Evolutionary conservation across 2,113 vertebrate species (phyloP), one percentile per base, ranked within the genome.

Genomic region (Petroica traversi): DNA sequence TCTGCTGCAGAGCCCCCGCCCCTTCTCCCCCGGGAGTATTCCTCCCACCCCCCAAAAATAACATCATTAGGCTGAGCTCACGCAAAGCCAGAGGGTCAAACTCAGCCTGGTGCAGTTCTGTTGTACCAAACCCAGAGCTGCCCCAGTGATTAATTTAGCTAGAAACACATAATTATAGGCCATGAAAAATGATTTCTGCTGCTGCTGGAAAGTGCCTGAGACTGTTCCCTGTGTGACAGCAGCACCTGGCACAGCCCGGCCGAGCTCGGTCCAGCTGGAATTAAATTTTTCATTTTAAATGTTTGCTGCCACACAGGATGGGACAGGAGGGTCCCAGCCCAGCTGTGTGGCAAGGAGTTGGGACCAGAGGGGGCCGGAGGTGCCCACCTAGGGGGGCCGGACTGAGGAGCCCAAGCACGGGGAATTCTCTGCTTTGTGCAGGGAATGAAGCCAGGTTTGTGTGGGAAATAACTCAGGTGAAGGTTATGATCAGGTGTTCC

Each of bases 341-440:
- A 11, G 66, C 13, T 3, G 7, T 1, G 11, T 29, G 46, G 12
- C 36, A 46, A 55, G 29, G 34, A 3, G 4, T 3, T 0, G 0
- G 38, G 18, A 23, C 25, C 38, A 19, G 40, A 45, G 18, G 5
- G 61, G 82, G 26, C 43, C 46, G 17, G 17, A 9, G 18, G 52
- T n/a, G 20, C 9, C 26, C 38, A 58, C 63, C 19, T 13, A 8
- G 28, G 5, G 11, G 24, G 49, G 13, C 2, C 52, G 49, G 41
- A 20, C n/a, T 76, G 69, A 2, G 8, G 40, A 58, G 24, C 13
- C 12, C 29, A 61, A 66, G 71, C 15, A 24, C 48, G 43, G 68
- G 46, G 52, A 85, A 80, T 45, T 19, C 69, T 19, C 6, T 49
- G 34, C 34, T 66, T 31, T 18, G 61, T n/a, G 25, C 38, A 31